Conservation (phyloP, 2,113 vertebrate genomes). For the Phylloscopus whistleri region DNA sequence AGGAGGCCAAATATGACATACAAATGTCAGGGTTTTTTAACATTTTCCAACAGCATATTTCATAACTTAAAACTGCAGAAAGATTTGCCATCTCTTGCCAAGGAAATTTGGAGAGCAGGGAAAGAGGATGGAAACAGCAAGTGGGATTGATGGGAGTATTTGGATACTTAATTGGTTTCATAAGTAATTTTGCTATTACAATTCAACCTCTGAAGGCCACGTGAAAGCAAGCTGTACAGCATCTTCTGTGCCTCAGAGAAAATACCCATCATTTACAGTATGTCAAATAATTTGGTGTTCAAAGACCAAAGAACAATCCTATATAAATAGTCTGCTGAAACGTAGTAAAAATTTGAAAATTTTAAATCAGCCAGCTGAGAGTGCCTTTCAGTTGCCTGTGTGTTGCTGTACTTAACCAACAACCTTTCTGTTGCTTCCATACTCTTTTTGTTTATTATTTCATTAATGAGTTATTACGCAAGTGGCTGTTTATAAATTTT, state of each 20-base stretch:
- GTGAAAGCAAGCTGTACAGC: neutral
- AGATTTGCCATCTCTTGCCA: neutral
- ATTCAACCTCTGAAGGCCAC: neutral
- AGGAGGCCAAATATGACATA: neutral
- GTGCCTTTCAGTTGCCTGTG: neutral
- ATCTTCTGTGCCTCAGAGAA: neutral
- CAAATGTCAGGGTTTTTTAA: accelerated
- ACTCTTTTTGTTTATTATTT: neutral
- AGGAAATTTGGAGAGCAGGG: neutral
- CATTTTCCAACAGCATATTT: neutral
- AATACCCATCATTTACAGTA: neutral
- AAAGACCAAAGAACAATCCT: neutral
- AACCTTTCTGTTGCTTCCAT: neutral
- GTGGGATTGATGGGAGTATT: neutral
- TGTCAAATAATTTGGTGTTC: neutral
- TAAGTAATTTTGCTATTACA: neutral
- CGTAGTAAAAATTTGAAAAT: neutral
- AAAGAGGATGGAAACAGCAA: neutral
- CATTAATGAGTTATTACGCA: neutral
- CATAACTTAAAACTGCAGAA: neutral
- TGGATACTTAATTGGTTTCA: accelerated
- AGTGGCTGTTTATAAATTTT: neutral
- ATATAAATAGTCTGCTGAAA: neutral
- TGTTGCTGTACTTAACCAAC: neutral
- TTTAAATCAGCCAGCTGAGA: neutral